phyloP scores from a whole-genome alignment of 1,140 invertebrate genomes.

The Sycophila sp. region DNA sequence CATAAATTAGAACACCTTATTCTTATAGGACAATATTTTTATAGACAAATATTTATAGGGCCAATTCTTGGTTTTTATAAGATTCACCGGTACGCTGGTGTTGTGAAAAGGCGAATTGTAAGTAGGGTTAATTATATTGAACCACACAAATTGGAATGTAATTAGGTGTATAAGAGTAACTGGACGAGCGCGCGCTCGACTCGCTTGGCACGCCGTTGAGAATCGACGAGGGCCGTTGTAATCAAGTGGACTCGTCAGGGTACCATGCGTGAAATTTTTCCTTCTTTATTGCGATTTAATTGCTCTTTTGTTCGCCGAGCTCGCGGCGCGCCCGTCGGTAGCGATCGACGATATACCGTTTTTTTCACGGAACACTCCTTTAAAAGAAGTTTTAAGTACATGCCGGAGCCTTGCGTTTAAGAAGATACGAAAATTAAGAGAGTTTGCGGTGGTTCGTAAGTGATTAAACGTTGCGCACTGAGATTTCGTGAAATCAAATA shows the following conservation, averaged over 20 bases:
- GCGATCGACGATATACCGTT: not conserved
- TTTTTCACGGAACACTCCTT: too few species aligned
- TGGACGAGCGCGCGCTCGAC: not conserved
- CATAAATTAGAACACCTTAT: too few species aligned
- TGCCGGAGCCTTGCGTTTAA: too few species aligned
- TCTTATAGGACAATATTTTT: too few species aligned
- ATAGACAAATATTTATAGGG: too few species aligned
- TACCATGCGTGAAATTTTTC: slow-evolving; percentile 29
- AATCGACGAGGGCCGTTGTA: not conserved
- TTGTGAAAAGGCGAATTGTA: slow-evolving; percentile 29
- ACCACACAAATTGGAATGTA: slow-evolving; percentile 22
- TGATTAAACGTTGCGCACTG: too few species aligned
- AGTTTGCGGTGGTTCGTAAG: too few species aligned
- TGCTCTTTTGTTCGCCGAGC: not conserved
- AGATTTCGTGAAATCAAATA: too few species aligned
- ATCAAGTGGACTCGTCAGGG: not conserved
- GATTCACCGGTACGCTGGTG: not conserved
- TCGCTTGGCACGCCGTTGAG: too few species aligned
- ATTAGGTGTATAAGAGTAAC: slow-evolving; percentile 4
- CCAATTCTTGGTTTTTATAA: too few species aligned
- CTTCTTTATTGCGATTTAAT: slow-evolving; percentile 16
- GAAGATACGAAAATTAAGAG: too few species aligned
- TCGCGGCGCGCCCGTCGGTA: not conserved
- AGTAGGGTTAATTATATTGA: slow-evolving; percentile 31
- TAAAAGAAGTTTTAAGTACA: too few species aligned